Evolutionary conservation across 2,888 invertebrate genomes (phyloP), one percentile per base, ranked within the genome.

Genomic region (Drosophila vallismaia): DNA sequence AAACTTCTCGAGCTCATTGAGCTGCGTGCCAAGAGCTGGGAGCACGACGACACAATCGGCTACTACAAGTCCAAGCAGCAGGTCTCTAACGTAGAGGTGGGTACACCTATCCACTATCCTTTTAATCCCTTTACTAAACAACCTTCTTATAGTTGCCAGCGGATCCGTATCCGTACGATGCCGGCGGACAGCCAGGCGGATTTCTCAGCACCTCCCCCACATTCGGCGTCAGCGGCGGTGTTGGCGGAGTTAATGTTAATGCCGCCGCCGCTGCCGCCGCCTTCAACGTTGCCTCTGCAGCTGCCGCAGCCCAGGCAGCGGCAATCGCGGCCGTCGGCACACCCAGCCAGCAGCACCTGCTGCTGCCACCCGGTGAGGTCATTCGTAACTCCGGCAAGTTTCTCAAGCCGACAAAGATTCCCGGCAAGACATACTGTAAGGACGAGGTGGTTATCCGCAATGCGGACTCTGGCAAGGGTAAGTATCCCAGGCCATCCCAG

Each of bases 391-490:
- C 97, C 40, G 97, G 97, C 63, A 97, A 97, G 92, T 97, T 96
- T 92, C 93, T 94, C 54, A 96, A 96, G 91, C 97, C 97, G 42
- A 97, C 97, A 9, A 95, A 97, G 92, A 96, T 97, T 84, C 96
- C 97, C 51, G 97, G 97, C 81, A 97, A 97, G 92, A 97, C 96
- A 91, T 97, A 97, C 92, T 97, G 97, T 89, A 97, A 98, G 92
- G 98, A 98, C 91, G 98, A 98, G 92, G 96, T 98, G 74, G 96
- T 98, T 72, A 98, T 98, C 88, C 94, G 97, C 77, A 98, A 98
- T 92, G 96, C 97, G 72, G 98, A 98, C 92, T 98, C 97, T 54
- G 98, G 98, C 89, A 98, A 98, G 96, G 98, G 98, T 97, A 93
- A 63, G 73, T 72, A 52, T 51, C 0, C 4, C 3, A 8, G 10